Evolutionary conservation across 2,888 invertebrate species (phyloP), one percentile per base, ranked within the genome.

Genomic region (Dichetophora obliterata): DNA sequence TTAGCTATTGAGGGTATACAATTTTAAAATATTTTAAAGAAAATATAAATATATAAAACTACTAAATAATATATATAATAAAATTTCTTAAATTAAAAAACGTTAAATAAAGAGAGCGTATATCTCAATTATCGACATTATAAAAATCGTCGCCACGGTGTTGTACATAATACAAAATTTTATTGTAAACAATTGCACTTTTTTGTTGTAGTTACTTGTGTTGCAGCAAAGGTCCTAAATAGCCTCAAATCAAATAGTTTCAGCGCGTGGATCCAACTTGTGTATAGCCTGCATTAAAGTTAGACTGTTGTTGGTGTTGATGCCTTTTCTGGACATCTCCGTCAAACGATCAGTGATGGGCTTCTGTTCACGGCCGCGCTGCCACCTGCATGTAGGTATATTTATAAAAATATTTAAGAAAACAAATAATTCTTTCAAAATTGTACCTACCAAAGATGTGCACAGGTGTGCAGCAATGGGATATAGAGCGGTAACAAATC

Each of bases 401-500:
- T n/a, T n/a, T n/a, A n/a, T n/a, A 50, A 48, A 31, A 5, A 24
- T 65, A 31, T 24, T 0, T 31, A 9, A 59, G 19, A 59, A 27
- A 31, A 31, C 2, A 9, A 31, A 5, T 14, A n/a, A 48, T 34
- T 76, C 22, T 0, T 9, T 22, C 37, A 16, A 6, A n/a, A 27
- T 52, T 74, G 48, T 31, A 81, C 85, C 87, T 82, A 92, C 92
- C 93, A 94, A 82, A 94, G 91, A 83, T 92, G 92, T 61, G 92
- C 91, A 83, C 94, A 94, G 5, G 93, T 91, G 82, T 93, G 92
- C 76, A 94, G 82, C 66, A 94, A 87, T 1, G 94, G 94, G 82
- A 93, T 90, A 84, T 94, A 94, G 52, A 94, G 90, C 63, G 92
- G 90, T 72, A 94, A 87, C 57, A 94, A 87, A 84, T 94, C 94